Base-by-base conservation (phyloP, 2,888 invertebrate species). In the Hoplodrina ambigua region DNA sequence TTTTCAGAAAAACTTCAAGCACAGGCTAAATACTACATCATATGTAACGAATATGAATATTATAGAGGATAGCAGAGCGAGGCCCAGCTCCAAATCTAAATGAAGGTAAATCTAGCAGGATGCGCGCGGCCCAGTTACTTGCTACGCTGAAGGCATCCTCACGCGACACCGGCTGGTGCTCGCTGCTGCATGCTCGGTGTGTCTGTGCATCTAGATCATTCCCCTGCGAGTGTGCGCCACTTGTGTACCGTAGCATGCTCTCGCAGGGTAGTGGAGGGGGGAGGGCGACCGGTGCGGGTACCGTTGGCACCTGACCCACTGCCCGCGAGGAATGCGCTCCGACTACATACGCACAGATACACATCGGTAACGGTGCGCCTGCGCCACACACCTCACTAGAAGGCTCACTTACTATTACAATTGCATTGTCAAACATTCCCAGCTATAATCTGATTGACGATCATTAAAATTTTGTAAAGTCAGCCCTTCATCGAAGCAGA, bases 231-330 rank as follows among this genome's bases (percentile, higher is more conserved):
- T 33, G 37, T 50, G 79, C 49, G 61, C 75, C 72, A 83, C 82
- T 83, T 84, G 80, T 62, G 61, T 56, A 72, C 53, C 67, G 82
- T 66, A 74, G 68, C 82, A 77, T 72, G 71, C 65, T 59, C 65
- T 50, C 37, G 61, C 33, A 50, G 73, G 53, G 65, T 37, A 63
- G 46, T 57, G 66, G 69, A 41, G 54, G 57, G 59, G 69, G 57
- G 71, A 67, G 69, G 46, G 50, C 75, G 73, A 88, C 91, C 92
- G 92, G 86, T 92, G 88, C 86, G 84, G 85, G 88, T 92, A 90
- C 93, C 93, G 93, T 92, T 91, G 90, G 75, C 85, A 73, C 69
- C 84, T 89, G 90, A 90, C 90, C 92, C 87, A 90, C 85, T 87
- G 87, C 72, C 81, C 72, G 81, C 74, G 81, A 81, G 88, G 86